phyloP scores from a whole-genome alignment of 2,797 vertebrate species.

The Lates japonicus region DNA sequence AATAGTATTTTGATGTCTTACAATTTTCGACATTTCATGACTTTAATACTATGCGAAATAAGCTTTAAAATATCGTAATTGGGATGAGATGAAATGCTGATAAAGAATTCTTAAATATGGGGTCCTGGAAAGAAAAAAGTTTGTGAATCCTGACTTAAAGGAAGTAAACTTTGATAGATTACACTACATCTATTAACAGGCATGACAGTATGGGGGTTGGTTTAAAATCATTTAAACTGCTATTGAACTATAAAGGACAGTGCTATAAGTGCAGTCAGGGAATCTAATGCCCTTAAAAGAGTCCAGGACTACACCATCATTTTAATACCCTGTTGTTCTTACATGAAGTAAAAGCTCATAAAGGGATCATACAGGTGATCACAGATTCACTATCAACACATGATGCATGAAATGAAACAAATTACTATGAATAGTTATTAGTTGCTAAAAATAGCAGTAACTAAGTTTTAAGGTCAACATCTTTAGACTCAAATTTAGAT shows the following conservation, averaged over 20 bases:
- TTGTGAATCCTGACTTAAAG: conserved; percentile 59
- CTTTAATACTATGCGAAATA: conserved; percentile 32
- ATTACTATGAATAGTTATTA: neutral
- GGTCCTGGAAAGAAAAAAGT: conserved; percentile 40
- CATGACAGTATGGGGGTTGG: conserved; percentile 67
- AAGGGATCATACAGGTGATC: conserved; percentile 37
- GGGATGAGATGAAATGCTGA: conserved; percentile 62
- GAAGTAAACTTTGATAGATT: conserved; percentile 74
- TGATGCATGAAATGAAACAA: neutral
- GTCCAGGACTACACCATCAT: conserved; percentile 57
- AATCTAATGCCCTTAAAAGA: conserved; percentile 74
- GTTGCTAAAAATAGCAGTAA: neutral
- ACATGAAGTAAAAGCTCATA: conserved; percentile 49
- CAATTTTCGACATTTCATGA: conserved; percentile 34
- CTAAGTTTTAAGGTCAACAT: neutral
- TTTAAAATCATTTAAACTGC: conserved; percentile 78
- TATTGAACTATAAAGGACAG: conserved; percentile 81
- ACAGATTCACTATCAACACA: neutral
- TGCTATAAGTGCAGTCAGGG: conserved; percentile 64
- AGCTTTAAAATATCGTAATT: conserved; percentile 27
- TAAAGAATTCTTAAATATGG: conserved; percentile 36
- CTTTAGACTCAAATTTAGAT: neutral
- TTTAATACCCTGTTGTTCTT: conserved; percentile 61
- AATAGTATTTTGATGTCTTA: conserved; percentile 29
- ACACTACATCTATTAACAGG: conserved; percentile 66